phyloP scores from a whole-genome alignment of 2,888 invertebrate genomes.

The Ellobium chinense region DNA sequence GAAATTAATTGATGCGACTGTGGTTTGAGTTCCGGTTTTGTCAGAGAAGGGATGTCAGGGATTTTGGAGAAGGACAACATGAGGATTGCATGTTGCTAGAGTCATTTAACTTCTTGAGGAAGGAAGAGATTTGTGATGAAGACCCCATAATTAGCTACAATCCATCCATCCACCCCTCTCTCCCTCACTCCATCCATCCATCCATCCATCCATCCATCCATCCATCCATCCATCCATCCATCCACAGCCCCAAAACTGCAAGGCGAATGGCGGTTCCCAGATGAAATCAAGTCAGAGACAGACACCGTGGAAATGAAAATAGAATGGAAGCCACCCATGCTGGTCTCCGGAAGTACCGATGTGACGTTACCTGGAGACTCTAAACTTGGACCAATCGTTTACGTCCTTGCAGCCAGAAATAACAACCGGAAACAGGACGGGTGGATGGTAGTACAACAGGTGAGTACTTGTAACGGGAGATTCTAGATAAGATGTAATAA shows the following conservation, averaged over 20 bases:
- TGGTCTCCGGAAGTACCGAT: neutral
- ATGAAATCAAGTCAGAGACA: neutral
- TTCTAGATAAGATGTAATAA: too few relatives aligned
- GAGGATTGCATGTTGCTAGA: too few relatives aligned
- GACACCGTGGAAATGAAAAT: slow-evolving; percentile 16
- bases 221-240: neutral
- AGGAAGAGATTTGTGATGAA: too few relatives aligned
- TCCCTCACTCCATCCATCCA: neutral
- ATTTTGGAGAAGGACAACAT: too few relatives aligned
- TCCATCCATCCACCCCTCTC: neutral
- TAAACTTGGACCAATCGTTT: slow-evolving; percentile 24
- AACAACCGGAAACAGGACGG: slow-evolving; percentile 27
- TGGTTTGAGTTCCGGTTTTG: too few relatives aligned
- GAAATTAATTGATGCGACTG: too few relatives aligned
- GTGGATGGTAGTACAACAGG: slow-evolving; percentile 30
- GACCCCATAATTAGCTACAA: too few relatives aligned
- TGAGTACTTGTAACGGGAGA: too few relatives aligned
- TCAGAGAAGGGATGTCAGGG: too few relatives aligned
- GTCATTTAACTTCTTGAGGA: too few relatives aligned
- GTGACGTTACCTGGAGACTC: neutral
- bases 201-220: neutral
- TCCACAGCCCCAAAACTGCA: slow-evolving; percentile 6
- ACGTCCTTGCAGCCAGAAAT: slow-evolving; percentile 33
- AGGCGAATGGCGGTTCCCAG: slow-evolving; percentile 26
- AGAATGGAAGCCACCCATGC: slow-evolving; percentile 15